Percentiles rank a stretch among this genome's conserved stretches.
phyloP scores from a whole-genome alignment of 2,888 invertebrate genomes.

The Biston stratarius region DNA sequence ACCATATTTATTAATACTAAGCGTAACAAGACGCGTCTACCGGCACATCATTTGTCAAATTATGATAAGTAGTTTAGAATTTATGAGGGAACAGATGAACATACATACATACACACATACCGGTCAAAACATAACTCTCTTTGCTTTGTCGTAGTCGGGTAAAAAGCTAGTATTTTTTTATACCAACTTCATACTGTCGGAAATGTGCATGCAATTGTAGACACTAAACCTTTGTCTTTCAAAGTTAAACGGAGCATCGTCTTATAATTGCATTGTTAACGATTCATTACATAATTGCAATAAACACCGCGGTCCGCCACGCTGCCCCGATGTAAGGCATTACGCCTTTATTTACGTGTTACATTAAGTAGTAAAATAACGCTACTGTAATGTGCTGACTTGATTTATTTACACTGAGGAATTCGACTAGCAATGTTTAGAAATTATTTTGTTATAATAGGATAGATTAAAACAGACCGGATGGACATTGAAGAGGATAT shows the following conservation, averaged over 20 bases:
- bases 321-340: neutral
- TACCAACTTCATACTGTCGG: slow-evolving; percentile 8
- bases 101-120: too few species aligned
- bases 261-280: slow-evolving; percentile 11
- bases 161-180: neutral
- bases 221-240: slow-evolving; percentile 1
- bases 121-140: too few species aligned
- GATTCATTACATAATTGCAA: slow-evolving; percentile 20
- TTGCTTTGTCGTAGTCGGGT: too few species aligned
- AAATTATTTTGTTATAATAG: too few species aligned
- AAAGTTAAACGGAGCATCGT: slow-evolving; percentile 7
- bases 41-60: too few species aligned
- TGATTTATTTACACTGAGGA: neutral
- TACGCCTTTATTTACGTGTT: slow-evolving; percentile 3
- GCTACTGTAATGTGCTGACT: neutral
- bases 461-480: too few species aligned
- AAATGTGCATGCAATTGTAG: neutral
- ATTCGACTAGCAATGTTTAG: too few species aligned
- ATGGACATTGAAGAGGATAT: too few species aligned
- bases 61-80: too few species aligned
- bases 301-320: slow-evolving; percentile 1
- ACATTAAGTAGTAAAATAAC: neutral
- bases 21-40: too few species aligned
- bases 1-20: too few species aligned
- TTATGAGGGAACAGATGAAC: too few species aligned